Conservation (phyloP, 2,797 vertebrate genomes). For the Threskiornis aethiopicus region DNA sequence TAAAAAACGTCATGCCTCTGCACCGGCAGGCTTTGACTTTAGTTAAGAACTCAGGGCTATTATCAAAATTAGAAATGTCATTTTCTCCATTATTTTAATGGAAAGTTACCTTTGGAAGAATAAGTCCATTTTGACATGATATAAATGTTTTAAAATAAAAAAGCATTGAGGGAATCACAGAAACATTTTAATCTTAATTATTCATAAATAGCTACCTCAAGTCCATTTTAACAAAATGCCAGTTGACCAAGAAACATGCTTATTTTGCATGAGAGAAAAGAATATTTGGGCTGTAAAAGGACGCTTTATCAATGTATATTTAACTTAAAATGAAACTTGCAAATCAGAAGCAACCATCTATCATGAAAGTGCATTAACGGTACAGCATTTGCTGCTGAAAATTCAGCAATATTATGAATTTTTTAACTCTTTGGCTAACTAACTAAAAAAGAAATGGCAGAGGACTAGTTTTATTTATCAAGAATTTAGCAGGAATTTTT, state of each 20-base stretch:
- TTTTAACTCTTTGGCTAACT: slow-evolving; percentile 58
- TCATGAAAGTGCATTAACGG: slow-evolving; percentile 57
- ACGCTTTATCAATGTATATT: slow-evolving; percentile 69
- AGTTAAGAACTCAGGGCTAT: slow-evolving; percentile 16
- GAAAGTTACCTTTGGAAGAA: slow-evolving; percentile 82
- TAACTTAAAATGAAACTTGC: slow-evolving; percentile 72
- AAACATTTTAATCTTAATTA: slow-evolving; percentile 90
- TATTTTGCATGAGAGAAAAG: slow-evolving; percentile 73
- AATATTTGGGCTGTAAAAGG: slow-evolving; percentile 40
- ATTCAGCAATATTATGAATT: slow-evolving; percentile 54
- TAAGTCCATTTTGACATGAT: slow-evolving; percentile 81
- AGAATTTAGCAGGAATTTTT: slow-evolving; percentile 37
- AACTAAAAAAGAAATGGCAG: slow-evolving; percentile 2
- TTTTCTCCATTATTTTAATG: slow-evolving; percentile 86
- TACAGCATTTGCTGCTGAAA: slow-evolving; percentile 45
- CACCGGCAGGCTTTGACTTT: neutral
- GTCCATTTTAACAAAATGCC: slow-evolving; percentile 79
- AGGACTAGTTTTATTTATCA: slow-evolving; percentile 6
- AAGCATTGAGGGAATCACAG: slow-evolving; percentile 82
- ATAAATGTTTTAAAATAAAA: slow-evolving; percentile 88
- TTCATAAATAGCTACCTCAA: slow-evolving; percentile 83
- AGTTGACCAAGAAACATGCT: slow-evolving; percentile 84
- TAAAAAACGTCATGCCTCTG: neutral
- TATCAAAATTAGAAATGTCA: slow-evolving; percentile 61
- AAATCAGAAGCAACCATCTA: slow-evolving; percentile 60